Evolutionary conservation across 2,888 invertebrate genomes (phyloP).

Genomic region (Operophtera brumata): DNA sequence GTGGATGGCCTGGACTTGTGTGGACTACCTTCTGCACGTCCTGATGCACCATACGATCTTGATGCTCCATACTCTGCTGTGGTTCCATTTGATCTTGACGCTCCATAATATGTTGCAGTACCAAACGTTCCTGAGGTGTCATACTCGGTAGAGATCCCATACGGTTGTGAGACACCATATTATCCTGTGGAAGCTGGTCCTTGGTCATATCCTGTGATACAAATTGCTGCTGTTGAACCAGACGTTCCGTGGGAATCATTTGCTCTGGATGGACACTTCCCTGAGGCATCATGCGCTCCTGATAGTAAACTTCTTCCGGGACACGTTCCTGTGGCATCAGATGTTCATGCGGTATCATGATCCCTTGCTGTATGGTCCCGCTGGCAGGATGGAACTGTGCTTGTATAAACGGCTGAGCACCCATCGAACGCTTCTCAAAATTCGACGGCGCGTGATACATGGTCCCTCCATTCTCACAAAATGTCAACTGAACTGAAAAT

Average conservation of each 20-base stretch:
- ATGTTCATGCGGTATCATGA: slow-evolving; percentile 19
- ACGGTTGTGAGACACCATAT: neutral
- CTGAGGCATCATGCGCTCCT: slow-evolving; percentile 19
- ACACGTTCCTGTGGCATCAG: slow-evolving; percentile 14
- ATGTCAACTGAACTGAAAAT: slow-evolving; percentile 34
- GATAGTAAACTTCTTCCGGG: slow-evolving; percentile 19
- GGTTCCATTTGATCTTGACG: neutral
- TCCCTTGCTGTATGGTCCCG: slow-evolving; percentile 24
- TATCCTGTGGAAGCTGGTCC: neutral
- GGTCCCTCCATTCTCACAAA: slow-evolving; percentile 43
- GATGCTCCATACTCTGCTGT: neutral
- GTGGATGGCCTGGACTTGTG: slow-evolving; percentile 7
- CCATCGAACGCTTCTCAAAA: slow-evolving; percentile 45
- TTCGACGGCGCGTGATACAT: slow-evolving; percentile 41
- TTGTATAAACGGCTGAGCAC: slow-evolving; percentile 30
- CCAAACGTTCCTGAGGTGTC: slow-evolving; percentile 8
- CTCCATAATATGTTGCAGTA: slow-evolving; percentile 4
- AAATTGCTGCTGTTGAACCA: slow-evolving; percentile 5
- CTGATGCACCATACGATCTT: slow-evolving; percentile 13
- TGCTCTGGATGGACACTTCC: slow-evolving; percentile 6
- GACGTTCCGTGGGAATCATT: slow-evolving; percentile 8
- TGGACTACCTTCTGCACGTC: slow-evolving; percentile 25
- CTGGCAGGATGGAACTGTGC: slow-evolving; percentile 27
- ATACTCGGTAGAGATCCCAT: neutral
- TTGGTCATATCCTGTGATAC: neutral